Percentiles rank a stretch among this genome's conserved stretches.
phyloP scores from a whole-genome alignment of 2,113 vertebrate genomes.

The Petrocephalus zakoni region DNA sequence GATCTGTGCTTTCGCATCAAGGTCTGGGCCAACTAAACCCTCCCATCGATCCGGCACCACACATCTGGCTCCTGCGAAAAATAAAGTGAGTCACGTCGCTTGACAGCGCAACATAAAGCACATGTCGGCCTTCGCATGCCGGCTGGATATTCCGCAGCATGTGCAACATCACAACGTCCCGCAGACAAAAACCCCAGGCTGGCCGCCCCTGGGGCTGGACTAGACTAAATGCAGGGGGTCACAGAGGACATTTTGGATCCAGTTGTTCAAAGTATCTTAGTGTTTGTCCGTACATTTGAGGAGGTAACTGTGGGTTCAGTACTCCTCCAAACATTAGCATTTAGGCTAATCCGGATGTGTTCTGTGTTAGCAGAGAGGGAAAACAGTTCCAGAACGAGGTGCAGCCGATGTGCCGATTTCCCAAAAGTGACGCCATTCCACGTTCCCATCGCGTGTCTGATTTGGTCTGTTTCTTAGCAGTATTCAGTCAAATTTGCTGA shows the following conservation, averaged over 20 bases:
- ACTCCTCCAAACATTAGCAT: background rate
- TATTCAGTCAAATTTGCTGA: background rate
- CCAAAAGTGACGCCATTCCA: background rate
- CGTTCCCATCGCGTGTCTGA: background rate
- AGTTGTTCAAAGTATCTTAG: background rate
- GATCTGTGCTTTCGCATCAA: background rate
- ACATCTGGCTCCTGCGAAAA: conserved; percentile 14
- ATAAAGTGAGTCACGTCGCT: conserved; percentile 3
- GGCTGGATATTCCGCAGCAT: background rate
- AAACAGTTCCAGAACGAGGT: background rate
- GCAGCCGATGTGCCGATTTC: background rate
- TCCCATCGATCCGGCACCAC: background rate
- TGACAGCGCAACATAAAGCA: background rate
- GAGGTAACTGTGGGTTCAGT: background rate
- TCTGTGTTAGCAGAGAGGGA: background rate
- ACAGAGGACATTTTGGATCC: background rate
- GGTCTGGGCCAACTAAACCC: background rate
- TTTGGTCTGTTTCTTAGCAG: background rate
- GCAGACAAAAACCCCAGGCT: background rate
- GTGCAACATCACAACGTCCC: background rate
- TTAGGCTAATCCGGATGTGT: background rate
- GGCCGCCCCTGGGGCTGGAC: background rate
- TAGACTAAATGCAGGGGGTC: background rate
- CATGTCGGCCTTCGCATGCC: background rate
- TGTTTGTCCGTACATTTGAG: background rate